Base-by-base conservation (phyloP, 2,888 invertebrate genomes). In the Hesperia comma region DNA sequence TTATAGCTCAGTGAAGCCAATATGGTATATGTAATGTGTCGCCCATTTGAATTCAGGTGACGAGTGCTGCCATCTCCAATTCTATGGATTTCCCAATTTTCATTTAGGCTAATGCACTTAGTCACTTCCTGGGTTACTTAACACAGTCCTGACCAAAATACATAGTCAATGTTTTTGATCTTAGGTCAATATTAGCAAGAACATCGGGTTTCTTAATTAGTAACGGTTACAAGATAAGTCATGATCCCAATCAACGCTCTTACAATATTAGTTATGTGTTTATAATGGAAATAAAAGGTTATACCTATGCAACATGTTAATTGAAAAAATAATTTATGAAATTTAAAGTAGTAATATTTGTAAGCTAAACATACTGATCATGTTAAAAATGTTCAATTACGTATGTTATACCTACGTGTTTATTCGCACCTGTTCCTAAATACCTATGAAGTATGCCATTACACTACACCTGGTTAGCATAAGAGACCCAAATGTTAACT, bases 81-180 rank as follows among this genome's bases (percentile, higher is more conserved):
- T 49, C 26, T 12, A 17, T 14, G 21, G 8, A 53, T 67, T 67
- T 67, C 66, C 37, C 37, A 67, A 67, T 54, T 61, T 67, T 37
- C 46, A 37, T 61, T 54, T 15, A 37, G 37, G 61, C 49, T 61
- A 55, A 43, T 56, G 55, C 67, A 66, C 51, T 55, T 54, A 33
- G 46, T 40, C 19, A 54, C 19, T 61, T 67, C 67, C 67, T 55
- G 40, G 55, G 17, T 67, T 55, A 49, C 55, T 26, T 26, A 55
- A 67, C 21, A 55, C 55, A 49, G 40, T 67, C 55, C 67, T 67
- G 67, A 61, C 67, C 67, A 67, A 67, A 67, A 61, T 67, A 61
- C 67, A 67, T 67, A 67, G 55, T 49, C 49, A 67, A 61, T 56
- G n/a, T 40, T 56, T 61, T 67, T 67, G 67, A 61, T 67, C 67